Evolutionary conservation across 1,140 invertebrate species (phyloP).

Genomic region (Triops cancriformis): DNA sequence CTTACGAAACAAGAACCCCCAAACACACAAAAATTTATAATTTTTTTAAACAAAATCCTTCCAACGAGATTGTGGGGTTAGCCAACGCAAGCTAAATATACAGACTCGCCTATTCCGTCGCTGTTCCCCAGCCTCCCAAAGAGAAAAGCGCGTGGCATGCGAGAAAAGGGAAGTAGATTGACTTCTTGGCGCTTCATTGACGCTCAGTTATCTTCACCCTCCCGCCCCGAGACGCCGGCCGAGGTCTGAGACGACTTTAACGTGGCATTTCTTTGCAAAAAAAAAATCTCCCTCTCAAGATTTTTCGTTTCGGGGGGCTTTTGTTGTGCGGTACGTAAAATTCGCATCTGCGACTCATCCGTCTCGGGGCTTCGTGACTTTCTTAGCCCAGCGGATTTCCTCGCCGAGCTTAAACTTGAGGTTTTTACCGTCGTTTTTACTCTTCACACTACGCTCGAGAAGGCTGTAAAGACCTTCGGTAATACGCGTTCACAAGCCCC

Average conservation of each 20-base stretch:
- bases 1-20: too few relatives aligned
- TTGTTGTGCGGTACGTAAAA: too few relatives aligned
- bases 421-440: too few relatives aligned
- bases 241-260: not conserved
- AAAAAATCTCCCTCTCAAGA: too few relatives aligned
- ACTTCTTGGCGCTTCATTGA: constrained; percentile 13
- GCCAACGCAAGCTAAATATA: not conserved
- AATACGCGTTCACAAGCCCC: not conserved
- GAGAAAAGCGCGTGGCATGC: not conserved
- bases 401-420: too few relatives aligned
- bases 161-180: not conserved
- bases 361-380: not conserved
- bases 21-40: too few relatives aligned
- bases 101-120: not conserved
- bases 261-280: not conserved
- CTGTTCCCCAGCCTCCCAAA: not conserved
- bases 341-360: not conserved
- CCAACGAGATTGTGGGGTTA: not conserved
- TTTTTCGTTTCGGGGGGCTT: too few relatives aligned
- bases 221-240: not conserved
- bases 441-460: too few relatives aligned
- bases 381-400: too few relatives aligned
- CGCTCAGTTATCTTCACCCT: not conserved
- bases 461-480: too few relatives aligned
- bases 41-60: too few relatives aligned